Percentiles rank a stretch among this genome's conserved stretches.
Evolutionary conservation across 2,113 vertebrate species (phyloP).

Genomic region (Hydrochoerus hydrochaeris): DNA sequence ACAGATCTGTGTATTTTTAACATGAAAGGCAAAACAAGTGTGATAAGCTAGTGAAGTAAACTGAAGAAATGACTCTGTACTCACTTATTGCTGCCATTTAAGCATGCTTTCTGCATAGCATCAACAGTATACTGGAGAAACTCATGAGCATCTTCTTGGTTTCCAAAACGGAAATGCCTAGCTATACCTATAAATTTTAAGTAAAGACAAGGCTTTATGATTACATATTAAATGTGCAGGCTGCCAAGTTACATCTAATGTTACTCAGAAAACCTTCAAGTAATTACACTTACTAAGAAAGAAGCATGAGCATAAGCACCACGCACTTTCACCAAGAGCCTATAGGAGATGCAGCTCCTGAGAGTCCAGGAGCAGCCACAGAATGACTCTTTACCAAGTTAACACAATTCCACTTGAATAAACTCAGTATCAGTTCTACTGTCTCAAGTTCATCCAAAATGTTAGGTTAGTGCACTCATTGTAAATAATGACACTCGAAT

Average conservation of each 20-base stretch:
- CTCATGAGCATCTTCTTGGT: slow-evolving; percentile 98
- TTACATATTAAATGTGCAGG: neutral
- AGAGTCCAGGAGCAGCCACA: neutral
- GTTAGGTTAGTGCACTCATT: neutral
- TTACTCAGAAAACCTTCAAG: neutral
- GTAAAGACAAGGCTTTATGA: slow-evolving; percentile 44
- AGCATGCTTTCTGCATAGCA: slow-evolving; percentile 98
- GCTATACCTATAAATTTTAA: slow-evolving; percentile 91
- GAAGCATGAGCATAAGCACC: fast-evolving
- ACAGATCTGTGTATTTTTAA: neutral
- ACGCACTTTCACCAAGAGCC: neutral
- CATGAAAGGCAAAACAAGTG: neutral
- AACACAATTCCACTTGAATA: neutral
- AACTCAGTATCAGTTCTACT: neutral
- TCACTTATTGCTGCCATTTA: slow-evolving; percentile 94
- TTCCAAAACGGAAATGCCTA: slow-evolving; percentile 96
- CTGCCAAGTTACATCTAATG: neutral
- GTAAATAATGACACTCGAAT: neutral
- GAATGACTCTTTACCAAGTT: neutral
- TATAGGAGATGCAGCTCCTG: neutral
- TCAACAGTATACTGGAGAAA: slow-evolving; percentile 97
- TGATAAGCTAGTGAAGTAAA: neutral
- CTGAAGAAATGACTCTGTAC: slow-evolving; percentile 67
- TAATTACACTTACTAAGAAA: neutral
- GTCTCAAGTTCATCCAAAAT: neutral